These are phyloP conservation scores for Mionectes macconnelli DNA, from an alignment of 2,113 vertebrate species.

Conservation along the genomic window DNA sequence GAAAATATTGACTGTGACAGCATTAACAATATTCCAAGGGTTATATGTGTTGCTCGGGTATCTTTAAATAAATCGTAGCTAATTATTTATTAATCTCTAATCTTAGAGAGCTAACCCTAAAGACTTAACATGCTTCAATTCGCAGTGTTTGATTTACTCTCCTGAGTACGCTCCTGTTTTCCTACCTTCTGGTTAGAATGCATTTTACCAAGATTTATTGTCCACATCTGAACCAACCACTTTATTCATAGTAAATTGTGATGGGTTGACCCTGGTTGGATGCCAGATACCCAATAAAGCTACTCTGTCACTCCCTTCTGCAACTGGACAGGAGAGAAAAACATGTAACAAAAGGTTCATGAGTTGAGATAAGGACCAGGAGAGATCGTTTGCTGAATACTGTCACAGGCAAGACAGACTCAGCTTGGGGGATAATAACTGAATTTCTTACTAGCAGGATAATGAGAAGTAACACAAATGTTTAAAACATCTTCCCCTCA, in stretches of 20 bases:
- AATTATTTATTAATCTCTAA: background rate
- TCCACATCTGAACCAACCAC: background rate
- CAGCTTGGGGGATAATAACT: background rate
- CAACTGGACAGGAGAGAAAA: background rate
- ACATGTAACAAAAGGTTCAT: background rate
- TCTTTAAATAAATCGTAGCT: background rate
- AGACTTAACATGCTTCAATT: background rate
- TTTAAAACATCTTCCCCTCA: rapidly evolving
- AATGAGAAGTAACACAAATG: background rate
- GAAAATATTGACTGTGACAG: background rate
- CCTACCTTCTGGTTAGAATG: background rate
- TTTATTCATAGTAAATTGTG: background rate
- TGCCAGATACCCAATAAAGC: background rate
- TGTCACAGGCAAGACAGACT: background rate
- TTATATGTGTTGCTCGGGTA: background rate
- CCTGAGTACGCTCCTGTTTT: background rate
- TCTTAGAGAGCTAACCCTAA: background rate
- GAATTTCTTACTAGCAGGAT: background rate
- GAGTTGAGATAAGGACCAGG: background rate
- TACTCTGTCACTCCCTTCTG: background rate
- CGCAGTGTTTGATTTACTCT: background rate
- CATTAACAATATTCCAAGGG: background rate
- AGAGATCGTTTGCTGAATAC: background rate
- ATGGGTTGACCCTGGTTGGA: background rate
- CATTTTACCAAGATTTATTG: background rate